Conservation (phyloP, 2,113 vertebrate species). For the Vireo altiloquus region DNA sequence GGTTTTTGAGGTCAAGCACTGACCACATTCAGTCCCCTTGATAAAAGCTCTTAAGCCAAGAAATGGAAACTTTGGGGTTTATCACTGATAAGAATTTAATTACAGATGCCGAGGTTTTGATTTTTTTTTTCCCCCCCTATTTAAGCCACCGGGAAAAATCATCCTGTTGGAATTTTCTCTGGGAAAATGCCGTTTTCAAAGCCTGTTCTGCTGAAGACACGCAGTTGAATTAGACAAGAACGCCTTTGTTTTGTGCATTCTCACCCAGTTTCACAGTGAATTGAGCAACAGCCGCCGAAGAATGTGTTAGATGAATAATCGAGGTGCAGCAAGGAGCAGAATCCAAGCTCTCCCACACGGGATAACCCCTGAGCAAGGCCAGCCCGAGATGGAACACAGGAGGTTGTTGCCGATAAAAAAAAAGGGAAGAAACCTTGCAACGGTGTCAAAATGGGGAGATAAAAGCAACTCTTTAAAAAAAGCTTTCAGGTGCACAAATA, state of each 20-base stretch:
- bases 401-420: not conserved
- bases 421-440: not conserved
- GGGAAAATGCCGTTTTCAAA: not conserved
- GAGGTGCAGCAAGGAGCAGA: not conserved
- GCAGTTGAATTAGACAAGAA: not conserved
- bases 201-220: not conserved
- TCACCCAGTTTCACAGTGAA: not conserved
- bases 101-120: not conserved
- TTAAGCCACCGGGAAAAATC: not conserved
- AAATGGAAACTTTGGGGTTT: not conserved
- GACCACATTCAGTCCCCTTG: not conserved
- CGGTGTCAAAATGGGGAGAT: not conserved
- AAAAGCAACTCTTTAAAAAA: not conserved
- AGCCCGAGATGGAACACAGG: not conserved
- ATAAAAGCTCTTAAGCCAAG: not conserved
- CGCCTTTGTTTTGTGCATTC: conserved; percentile 23
- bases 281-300: not conserved
- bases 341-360: not conserved
- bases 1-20: not conserved
- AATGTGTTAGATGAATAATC: not conserved
- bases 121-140: not conserved
- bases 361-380: not conserved
- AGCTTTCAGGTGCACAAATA: not conserved
- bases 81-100: not conserved
- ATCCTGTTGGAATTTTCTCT: not conserved